phyloP scores from a whole-genome alignment of 2,797 vertebrate species.

The Pseudochromis fuscus region DNA sequence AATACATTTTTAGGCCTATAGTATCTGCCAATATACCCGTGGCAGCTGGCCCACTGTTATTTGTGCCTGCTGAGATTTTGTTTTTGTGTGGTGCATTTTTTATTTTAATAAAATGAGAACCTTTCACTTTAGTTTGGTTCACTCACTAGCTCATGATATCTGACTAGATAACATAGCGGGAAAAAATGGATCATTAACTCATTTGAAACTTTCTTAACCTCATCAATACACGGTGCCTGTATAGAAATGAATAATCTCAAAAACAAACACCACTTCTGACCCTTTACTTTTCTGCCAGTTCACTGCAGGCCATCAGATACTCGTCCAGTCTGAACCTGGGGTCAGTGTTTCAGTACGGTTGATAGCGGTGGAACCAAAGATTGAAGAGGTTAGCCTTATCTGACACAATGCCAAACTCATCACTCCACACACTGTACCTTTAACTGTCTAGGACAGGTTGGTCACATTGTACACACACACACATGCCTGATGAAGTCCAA shows the following conservation, averaged over 20 bases:
- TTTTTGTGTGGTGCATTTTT: not conserved
- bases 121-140: not conserved
- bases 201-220: not conserved
- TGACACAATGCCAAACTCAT: slow-evolving; percentile 5
- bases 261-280: not conserved
- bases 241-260: too few relatives aligned
- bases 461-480: slow-evolving; percentile 38
- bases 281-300: not conserved
- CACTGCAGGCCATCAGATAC: not conserved
- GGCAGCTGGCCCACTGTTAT: not conserved
- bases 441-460: slow-evolving; percentile 17
- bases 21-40: slow-evolving; percentile 4
- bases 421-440: not conserved
- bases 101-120: not conserved
- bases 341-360: not conserved
- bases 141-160: too few relatives aligned
- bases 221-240: not conserved
- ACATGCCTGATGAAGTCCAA: slow-evolving; percentile 64
- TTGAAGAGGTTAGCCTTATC: not conserved
- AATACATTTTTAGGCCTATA: not conserved
- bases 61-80: not conserved
- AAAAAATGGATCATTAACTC: too few relatives aligned
- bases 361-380: not conserved
- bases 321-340: slow-evolving; percentile 18
- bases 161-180: too few relatives aligned